Conservation (phyloP, 1,140 invertebrate genomes). For the Periplaneta americana region DNA sequence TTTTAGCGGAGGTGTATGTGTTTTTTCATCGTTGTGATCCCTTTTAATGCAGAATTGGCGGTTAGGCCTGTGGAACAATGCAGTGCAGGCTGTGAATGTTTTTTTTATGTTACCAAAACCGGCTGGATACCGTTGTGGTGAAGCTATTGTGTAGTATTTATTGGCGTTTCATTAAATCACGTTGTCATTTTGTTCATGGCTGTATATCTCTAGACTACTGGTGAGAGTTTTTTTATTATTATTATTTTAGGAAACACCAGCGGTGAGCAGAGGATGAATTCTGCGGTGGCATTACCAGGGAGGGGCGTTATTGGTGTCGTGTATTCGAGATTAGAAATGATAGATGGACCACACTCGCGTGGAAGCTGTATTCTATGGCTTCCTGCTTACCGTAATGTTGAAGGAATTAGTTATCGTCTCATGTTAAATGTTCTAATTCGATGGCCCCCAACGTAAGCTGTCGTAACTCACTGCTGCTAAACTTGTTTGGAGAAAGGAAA, state of each 20-base stretch:
- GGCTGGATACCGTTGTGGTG: neutral
- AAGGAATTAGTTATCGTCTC: too few relatives aligned
- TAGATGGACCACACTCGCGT: neutral
- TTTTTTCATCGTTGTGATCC: neutral
- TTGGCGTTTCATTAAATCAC: neutral
- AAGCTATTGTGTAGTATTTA: neutral
- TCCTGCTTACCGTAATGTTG: too few relatives aligned
- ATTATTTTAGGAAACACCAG: neutral
- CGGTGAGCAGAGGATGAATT: neutral
- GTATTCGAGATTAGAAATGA: neutral
- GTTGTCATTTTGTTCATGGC: neutral
- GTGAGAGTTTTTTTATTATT: neutral
- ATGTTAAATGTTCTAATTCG: neutral
- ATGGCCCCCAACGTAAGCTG: neutral
- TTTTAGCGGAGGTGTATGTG: neutral
- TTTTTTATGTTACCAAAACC: neutral
- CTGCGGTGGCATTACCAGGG: neutral
- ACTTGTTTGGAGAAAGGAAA: neutral
- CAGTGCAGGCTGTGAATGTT: neutral
- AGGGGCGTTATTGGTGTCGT: neutral
- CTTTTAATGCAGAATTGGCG: neutral
- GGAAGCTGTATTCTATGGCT: too few relatives aligned
- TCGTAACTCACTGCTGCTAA: neutral
- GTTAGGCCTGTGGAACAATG: neutral
- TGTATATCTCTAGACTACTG: neutral